Evolutionary conservation across 2,888 invertebrate species (phyloP), one percentile per base, ranked within the genome.

Genomic region (Brachylomia viminalis): DNA sequence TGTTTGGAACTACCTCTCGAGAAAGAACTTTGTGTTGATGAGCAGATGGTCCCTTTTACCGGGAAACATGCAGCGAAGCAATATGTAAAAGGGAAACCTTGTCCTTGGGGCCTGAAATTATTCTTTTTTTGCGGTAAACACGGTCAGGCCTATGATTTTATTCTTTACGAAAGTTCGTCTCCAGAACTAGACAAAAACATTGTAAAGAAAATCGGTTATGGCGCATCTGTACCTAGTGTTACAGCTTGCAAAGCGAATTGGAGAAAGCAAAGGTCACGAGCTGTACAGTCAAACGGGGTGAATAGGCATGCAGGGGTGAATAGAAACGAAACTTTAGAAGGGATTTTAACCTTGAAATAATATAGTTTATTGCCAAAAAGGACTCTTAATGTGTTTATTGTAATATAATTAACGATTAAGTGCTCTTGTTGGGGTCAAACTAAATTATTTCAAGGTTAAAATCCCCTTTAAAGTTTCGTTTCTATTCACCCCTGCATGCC

Each of bases 11-110:
- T 87, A 84, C 85, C 84, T 23, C 76, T 89, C 33, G 84, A 88
- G 66, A 77, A 84, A 86, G 54, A 85, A 64, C 82, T 87, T 67
- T 82, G 85, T 33, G 84, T 88, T 82, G 86, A 88, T 82, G 89
- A 88, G 56, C 87, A 89, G 61, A 89, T 88, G 4, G 82, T 87
- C 75, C 88, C 88, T 79, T 88, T 88, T 61, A 85, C 86, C 11
- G 86, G 87, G 33, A 89, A 71, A 80, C 86, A 84, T 80, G 72
- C 54, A 45, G 83, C 84, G 7, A 49, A 49, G 49, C 49, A 49
- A 49, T 49, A 20, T 49, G 7, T 49, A 49, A 49, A 49, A 49
- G 86, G 87, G 8, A 88, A 86, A 80, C 84, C 87, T 79, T 86
- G 84, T 77, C 85, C 86, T 81, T 86, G 86, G 86, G 85, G 86